Evolutionary conservation across 2,113 vertebrate species (phyloP).

Genomic region (Leucopsar rothschildi): DNA sequence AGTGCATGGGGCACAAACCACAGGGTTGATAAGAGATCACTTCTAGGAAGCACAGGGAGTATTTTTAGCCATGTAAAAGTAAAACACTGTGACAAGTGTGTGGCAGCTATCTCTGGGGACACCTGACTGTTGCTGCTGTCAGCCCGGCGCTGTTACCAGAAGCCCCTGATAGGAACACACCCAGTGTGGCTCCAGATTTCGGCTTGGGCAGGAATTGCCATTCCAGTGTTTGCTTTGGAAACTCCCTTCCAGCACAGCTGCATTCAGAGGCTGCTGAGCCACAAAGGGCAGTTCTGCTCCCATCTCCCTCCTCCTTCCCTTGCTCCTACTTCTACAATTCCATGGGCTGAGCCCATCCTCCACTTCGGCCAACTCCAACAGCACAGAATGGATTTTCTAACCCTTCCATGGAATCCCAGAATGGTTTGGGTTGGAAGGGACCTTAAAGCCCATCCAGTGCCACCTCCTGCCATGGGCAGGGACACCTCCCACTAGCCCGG

Average conservation of each 20-base stretch:
- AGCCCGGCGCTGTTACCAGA: accelerated
- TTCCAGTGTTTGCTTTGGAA: neutral
- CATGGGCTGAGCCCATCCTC: neutral
- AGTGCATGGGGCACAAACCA: neutral
- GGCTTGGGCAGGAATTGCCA: neutral
- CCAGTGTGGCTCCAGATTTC: neutral
- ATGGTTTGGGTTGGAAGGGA: neutral
- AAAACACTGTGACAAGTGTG: neutral
- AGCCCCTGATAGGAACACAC: neutral
- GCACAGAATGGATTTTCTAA: neutral
- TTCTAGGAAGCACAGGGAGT: neutral
- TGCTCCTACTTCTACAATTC: neutral
- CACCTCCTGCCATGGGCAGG: neutral
- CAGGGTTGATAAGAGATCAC: constrained; percentile 1
- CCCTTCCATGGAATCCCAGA: neutral
- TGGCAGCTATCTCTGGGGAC: neutral
- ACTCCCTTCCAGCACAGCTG: neutral
- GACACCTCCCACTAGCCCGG: accelerated
- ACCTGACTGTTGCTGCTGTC: neutral
- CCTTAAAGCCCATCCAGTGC: neutral
- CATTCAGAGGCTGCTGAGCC: neutral
- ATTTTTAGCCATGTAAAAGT: constrained; percentile 28
- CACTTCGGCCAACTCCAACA: neutral
- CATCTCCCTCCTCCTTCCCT: neutral
- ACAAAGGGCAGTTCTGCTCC: neutral